Evolutionary conservation across 2,888 invertebrate genomes (phyloP).

Genomic region (Apamea crenata): DNA sequence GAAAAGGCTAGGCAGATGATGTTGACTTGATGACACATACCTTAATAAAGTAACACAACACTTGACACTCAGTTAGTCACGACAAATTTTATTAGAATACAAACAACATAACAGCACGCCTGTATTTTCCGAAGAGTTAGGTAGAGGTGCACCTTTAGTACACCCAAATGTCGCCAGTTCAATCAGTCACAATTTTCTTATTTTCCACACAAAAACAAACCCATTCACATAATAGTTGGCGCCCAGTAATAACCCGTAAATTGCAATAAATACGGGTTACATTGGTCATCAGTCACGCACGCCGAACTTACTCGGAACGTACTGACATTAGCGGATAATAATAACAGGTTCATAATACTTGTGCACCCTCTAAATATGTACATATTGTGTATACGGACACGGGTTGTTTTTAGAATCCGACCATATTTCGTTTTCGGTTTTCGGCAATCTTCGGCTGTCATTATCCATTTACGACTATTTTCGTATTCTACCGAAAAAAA

Average conservation of each 20-base stretch:
- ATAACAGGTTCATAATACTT: slow-evolving; percentile 37
- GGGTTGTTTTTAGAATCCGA: too few relatives aligned
- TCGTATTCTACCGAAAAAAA: too few relatives aligned
- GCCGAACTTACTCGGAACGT: slow-evolving; percentile 47
- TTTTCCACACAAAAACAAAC: slow-evolving; percentile 20
- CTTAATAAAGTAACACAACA: neutral
- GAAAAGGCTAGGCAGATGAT: too few relatives aligned
- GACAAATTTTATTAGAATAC: neutral
- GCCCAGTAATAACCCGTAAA: slow-evolving; percentile 54
- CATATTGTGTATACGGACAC: slow-evolving; percentile 9
- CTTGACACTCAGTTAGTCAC: neutral
- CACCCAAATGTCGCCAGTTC: too few relatives aligned
- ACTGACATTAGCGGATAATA: slow-evolving; percentile 54
- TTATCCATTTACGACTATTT: neutral
- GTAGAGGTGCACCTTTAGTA: neutral
- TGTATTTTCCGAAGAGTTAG: neutral
- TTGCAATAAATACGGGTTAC: slow-evolving; percentile 61
- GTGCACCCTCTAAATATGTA: slow-evolving; percentile 20
- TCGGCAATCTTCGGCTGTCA: neutral
- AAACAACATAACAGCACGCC: neutral
- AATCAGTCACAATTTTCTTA: slow-evolving; percentile 16
- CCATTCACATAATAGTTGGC: slow-evolving; percentile 27
- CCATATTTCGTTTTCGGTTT: neutral
- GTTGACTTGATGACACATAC: too few relatives aligned
- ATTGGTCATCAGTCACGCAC: slow-evolving; percentile 64